These are phyloP conservation scores for Falco rusticolus DNA, from an alignment of 2,797 vertebrate genomes.

Conservation along the genomic window DNA sequence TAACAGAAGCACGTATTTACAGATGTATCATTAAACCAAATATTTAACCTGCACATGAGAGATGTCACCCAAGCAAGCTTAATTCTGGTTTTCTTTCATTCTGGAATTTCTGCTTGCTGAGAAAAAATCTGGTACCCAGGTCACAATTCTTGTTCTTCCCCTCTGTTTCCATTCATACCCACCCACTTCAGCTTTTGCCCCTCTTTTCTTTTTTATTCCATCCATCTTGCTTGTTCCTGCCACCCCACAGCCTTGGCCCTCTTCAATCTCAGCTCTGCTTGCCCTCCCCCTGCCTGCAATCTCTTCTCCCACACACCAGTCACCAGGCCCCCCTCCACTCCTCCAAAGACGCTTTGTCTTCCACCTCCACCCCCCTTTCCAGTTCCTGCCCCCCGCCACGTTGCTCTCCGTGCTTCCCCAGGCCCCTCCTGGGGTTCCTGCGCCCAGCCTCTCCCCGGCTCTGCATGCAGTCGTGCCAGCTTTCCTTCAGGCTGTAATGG, in stretches of 20 bases:
- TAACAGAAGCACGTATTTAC: neutral
- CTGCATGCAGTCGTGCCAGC: neutral
- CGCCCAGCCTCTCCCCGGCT: neutral
- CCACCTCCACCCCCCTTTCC: accelerated
- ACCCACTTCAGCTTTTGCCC: neutral
- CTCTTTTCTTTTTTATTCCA: neutral
- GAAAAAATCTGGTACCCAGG: neutral
- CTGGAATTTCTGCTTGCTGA: neutral
- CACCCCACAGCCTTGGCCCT: neutral
- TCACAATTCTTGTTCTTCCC: neutral
- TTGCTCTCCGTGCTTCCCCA: neutral
- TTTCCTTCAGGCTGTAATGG: neutral
- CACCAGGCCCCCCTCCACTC: neutral
- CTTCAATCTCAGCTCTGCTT: neutral
- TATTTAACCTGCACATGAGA: neutral
- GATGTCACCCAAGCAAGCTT: neutral
- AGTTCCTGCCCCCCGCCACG: accelerated
- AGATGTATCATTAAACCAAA: conserved; percentile 1
- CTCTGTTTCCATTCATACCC: neutral
- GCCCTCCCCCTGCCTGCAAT: neutral
- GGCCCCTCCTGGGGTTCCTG: neutral
- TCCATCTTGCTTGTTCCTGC: neutral
- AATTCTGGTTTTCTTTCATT: neutral
- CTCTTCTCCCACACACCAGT: neutral
- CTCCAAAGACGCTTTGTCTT: neutral